phyloP scores from a whole-genome alignment of 2,888 invertebrate species.

The Dasypolia templi region DNA sequence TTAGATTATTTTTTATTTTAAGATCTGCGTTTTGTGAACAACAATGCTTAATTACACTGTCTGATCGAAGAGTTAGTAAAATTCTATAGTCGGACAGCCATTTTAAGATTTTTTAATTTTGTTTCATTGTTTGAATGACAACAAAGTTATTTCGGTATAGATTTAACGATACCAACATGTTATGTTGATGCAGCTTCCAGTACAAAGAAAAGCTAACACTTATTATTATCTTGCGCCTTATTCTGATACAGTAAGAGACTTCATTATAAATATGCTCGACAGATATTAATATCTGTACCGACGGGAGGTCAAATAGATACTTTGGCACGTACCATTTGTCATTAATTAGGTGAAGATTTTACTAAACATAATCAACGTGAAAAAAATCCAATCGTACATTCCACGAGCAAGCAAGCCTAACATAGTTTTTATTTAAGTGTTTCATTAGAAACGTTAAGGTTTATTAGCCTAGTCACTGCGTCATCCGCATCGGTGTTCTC shows the following conservation, averaged over 20 bases:
- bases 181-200: conserved; percentile 67
- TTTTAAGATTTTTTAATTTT: conserved; percentile 27
- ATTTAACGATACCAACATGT: conserved; percentile 54
- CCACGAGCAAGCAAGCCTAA: conserved; percentile 53
- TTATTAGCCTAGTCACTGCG: conserved; percentile 80
- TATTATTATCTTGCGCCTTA: conserved; percentile 52
- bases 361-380: neutral
- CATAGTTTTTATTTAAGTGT: conserved; percentile 53
- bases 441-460: conserved; percentile 53
- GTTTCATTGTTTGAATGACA: conserved; percentile 53
- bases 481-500: conserved; percentile 74
- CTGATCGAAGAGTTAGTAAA: neutral
- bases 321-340: conserved; percentile 12
- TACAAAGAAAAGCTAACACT: conserved; percentile 73
- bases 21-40: conserved; percentile 69
- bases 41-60: conserved; percentile 46
- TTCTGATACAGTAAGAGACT: conserved; percentile 19
- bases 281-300: neutral
- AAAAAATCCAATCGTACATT: conserved; percentile 53
- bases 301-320: neutral
- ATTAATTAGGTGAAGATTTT: neutral
- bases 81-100: conserved; percentile 23
- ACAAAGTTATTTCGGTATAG: conserved; percentile 59
- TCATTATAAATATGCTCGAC: conserved; percentile 9
- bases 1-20: conserved; percentile 74